Evolutionary conservation across 2,888 invertebrate species (phyloP), one percentile per base, ranked within the genome.

Genomic region (Magallana nippona): DNA sequence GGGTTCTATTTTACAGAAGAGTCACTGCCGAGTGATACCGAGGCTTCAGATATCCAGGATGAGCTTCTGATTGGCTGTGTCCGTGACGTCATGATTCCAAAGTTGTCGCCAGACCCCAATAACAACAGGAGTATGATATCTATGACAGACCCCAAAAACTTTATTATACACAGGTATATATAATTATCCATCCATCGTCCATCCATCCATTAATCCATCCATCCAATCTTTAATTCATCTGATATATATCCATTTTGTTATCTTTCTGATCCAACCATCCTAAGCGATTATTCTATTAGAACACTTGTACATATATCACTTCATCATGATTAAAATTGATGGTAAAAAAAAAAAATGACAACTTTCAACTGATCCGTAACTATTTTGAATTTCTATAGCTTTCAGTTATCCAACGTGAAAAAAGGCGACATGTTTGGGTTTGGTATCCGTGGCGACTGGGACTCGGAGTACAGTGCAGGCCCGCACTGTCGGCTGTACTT

Each of bases 381-480:
- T 8, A 44, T 44, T 44, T 44, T 5, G 44, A 44, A 44, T 44
- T 44, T 44, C 44, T 44, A n/a, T n/a, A 44, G 44, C 8, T 44
- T 44, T 44, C 44, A 5, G 44, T 44, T 44, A 44, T 44, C 44
- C 5, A 44, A 44, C 8, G 32, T 71, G 71, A 71, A 71, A 13
- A 83, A 60, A 11, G 87, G 86, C 10, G 86, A 84, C 13, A 85
- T 79, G 10, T 84, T 88, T 83, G 89, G 90, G 8, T 90, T 91
- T 88, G 91, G 91, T 32, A 86, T 91, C 3, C 86, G 87, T 27
- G 91, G 91, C 11, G 85, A 86, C 0, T 91, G 91, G 91, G 44
- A 86, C 15, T 91, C 91, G 11, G 91, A 91, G 77, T 91, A 90
- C 84, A 88, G 88, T 17, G 91, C 91, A 1, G 77, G 80, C 17